phyloP scores from a whole-genome alignment of 2,113 vertebrate species.

The Atherinomorus stipes region DNA sequence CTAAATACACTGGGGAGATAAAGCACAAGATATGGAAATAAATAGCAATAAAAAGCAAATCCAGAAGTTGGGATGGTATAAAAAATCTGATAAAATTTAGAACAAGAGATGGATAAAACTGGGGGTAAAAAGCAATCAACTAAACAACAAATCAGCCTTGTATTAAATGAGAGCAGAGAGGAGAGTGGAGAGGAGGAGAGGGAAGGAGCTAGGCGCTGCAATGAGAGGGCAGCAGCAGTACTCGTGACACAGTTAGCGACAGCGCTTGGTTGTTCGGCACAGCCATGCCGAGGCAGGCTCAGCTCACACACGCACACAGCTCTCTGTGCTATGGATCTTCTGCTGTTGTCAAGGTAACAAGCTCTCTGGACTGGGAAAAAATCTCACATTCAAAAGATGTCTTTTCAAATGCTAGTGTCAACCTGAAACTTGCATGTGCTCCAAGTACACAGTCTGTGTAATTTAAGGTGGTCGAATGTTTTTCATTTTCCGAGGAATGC shows the following conservation, averaged over 20 bases:
- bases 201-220: conserved; percentile 44
- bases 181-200: conserved; percentile 21
- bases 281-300: conserved; percentile 65
- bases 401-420: conserved; percentile 65
- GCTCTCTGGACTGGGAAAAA: conserved; percentile 67
- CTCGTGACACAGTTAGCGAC: conserved; percentile 80
- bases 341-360: conserved; percentile 86
- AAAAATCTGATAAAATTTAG: conserved; percentile 21
- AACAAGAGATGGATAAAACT: conserved; percentile 32
- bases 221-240: conserved; percentile 63
- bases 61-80: conserved; percentile 2
- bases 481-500: conserved; percentile 1
- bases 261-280: conserved; percentile 77
- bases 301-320: conserved; percentile 53
- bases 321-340: conserved; percentile 70
- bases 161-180: conserved; percentile 52
- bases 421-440: conserved; percentile 56
- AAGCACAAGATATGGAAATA: conserved; percentile 6
- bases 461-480: conserved; percentile 3
- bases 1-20: conserved; percentile 15
- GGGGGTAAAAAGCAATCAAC: conserved; percentile 7
- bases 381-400: conserved; percentile 70
- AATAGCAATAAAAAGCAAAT: conserved; percentile 10
- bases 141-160: conserved; percentile 42
- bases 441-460: conserved; percentile 24